Conservation (phyloP, 2,797 vertebrate species). For the Anguilla pacifica region DNA sequence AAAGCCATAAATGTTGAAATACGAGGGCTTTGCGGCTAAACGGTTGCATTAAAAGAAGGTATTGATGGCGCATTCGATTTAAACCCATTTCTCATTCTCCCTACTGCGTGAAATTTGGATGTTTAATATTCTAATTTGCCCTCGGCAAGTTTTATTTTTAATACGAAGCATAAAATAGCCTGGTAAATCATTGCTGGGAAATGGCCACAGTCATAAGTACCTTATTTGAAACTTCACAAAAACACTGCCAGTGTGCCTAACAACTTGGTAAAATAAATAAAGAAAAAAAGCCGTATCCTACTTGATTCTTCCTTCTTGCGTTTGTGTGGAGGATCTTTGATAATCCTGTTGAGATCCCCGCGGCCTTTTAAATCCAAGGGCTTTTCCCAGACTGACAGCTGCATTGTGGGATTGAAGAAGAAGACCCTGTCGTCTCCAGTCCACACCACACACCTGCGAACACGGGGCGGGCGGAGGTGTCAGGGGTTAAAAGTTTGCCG, state of each 20-base stretch:
- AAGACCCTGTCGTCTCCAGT: constrained; percentile 89
- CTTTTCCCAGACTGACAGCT: constrained; percentile 90
- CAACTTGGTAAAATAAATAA: neutral
- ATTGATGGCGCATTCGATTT: neutral
- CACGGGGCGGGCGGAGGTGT: neutral
- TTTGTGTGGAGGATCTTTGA: constrained; percentile 89
- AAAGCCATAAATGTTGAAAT: neutral
- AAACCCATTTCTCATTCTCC: neutral
- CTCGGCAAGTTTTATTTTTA: neutral
- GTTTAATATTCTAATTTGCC: neutral
- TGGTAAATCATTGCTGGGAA: neutral
- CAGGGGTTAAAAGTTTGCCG: neutral
- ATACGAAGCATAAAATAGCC: neutral
- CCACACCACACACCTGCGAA: constrained; percentile 88
- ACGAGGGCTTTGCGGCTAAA: neutral
- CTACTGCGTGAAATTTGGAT: neutral
- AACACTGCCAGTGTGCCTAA: neutral
- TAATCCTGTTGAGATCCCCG: constrained; percentile 83
- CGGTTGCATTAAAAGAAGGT: neutral
- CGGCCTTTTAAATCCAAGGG: constrained; percentile 80
- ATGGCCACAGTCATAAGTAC: neutral
- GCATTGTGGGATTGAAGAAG: constrained; percentile 93
- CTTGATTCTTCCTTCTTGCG: constrained; percentile 76
- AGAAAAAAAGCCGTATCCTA: neutral
- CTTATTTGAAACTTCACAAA: neutral